These are phyloP conservation scores for Thaumatotibia leucotreta DNA, from an alignment of 1,140 invertebrate genomes.

Conservation along the genomic window DNA sequence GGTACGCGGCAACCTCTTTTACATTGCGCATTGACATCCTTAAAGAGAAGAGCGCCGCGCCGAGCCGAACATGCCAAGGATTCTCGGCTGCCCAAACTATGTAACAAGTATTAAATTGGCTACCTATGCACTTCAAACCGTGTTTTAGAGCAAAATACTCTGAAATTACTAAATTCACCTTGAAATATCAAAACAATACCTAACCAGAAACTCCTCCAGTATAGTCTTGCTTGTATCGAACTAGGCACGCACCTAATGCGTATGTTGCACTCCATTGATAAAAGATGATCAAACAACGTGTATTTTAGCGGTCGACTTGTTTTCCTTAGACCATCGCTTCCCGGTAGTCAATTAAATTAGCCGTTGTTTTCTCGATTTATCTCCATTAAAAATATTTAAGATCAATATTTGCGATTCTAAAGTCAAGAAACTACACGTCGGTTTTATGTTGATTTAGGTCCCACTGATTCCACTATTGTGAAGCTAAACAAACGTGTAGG, in stretches of 20 bases:
- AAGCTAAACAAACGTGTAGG: not conserved
- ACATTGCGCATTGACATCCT: slow-evolving; percentile 9
- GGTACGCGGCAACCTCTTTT: slow-evolving; percentile 1
- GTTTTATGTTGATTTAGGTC: slow-evolving; percentile 32
- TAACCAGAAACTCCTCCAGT: too few relatives aligned
- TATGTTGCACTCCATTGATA: slow-evolving; percentile 40
- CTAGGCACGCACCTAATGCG: too few relatives aligned
- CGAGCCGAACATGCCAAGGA: not conserved
- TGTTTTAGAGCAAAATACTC: not conserved
- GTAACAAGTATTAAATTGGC: not conserved
- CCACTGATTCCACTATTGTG: not conserved
- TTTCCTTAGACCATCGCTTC: slow-evolving; percentile 39
- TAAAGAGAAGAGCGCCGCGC: not conserved
- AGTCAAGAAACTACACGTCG: slow-evolving; percentile 33
- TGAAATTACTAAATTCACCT: too few relatives aligned
- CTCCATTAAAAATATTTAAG: slow-evolving; percentile 46
- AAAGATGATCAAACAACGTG: slow-evolving; percentile 48
- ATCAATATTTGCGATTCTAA: slow-evolving; percentile 55
- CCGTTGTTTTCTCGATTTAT: slow-evolving; percentile 50
- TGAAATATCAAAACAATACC: too few relatives aligned
- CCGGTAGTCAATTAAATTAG: slow-evolving; percentile 43
- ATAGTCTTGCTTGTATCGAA: too few relatives aligned
- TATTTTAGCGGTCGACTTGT: slow-evolving; percentile 47
- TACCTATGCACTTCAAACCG: not conserved
- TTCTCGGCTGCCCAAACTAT: not conserved